phyloP scores from a whole-genome alignment of 2,113 vertebrate species.

The Onychostoma macrolepis region DNA sequence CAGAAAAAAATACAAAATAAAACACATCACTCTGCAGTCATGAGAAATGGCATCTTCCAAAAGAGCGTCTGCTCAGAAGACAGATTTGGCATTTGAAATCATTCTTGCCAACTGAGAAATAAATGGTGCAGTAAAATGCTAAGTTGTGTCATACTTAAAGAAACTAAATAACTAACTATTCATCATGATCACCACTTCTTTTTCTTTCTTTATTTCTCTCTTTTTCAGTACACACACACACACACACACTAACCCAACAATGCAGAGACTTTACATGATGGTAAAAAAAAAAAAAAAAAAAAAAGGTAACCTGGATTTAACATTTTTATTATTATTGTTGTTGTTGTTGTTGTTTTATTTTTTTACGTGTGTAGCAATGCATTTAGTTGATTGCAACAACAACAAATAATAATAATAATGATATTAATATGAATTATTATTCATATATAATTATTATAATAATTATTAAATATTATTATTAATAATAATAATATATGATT shows the following conservation, averaged over 20 bases:
- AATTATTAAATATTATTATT: no score
- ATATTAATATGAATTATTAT: no score
- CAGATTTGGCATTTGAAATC: constrained; percentile 25
- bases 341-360: background rate
- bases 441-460: no score
- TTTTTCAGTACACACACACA: no score
- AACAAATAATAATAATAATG: background rate
- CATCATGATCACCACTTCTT: background rate
- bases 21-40: constrained; percentile 8
- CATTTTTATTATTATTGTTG: no score
- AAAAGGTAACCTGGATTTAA: background rate
- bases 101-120: constrained; percentile 2
- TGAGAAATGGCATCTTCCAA: constrained; percentile 37
- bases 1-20: background rate
- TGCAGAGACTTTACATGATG: background rate
- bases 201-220: background rate
- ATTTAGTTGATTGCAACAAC: background rate
- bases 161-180: constrained; percentile 1
- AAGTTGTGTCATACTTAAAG: constrained; percentile 9
- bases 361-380: background rate
- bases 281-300: background rate
- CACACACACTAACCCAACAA: background rate
- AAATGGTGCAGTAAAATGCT: background rate
- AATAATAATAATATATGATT: background rate
- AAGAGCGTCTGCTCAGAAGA: constrained; percentile 37